Evolutionary conservation across 2,113 vertebrate species (phyloP), one percentile per base, ranked within the genome.

Genomic region (Atrichornis clamosus): DNA sequence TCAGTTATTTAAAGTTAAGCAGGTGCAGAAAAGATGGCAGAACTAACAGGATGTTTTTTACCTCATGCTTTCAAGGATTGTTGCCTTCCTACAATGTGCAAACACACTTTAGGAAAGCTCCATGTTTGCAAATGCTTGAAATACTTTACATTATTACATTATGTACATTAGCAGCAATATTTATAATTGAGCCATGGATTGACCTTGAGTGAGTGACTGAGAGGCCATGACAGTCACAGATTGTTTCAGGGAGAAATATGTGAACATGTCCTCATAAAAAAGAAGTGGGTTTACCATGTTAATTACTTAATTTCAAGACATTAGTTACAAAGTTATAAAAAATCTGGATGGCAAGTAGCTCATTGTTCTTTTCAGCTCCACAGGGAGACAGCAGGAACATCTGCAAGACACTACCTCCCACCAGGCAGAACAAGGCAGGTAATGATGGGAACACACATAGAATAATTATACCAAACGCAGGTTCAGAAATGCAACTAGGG

Each of bases 341-440:
- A 80, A 50, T 49, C 33, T 81, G 74, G 30, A 78, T 95, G 75
- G 60, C 35, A 86, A 68, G 56, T 69, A 93, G 27, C 55, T 81
- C 37, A 59, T 70, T 87, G 47, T 26, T 96, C 58, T 95, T 77
- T 90, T 83, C 28, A 67, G 32, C 86, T 96, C 81, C 39, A 24
- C 23, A 28, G 91, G 77, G 88, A 95, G 46, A n/a, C 37, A 84
- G 20, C 1, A 4, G 30, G 60, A 96, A 95, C 83, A 96, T 92
- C 90, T 96, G 95, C 70, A 89, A 77, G 91, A 86, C 4, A 27
- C 56, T 58, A 55, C 69, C 58, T 92, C 86, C 90, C 46, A 78
- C 75, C 32, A 93, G 46, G 91, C 77, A 88, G 93, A 95, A 84
- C 80, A 92, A 89, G 94, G 59, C 64, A 96, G 95, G 90, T 96